Conservation (phyloP, 2,113 vertebrate genomes). For the Lutjanus erythropterus region DNA sequence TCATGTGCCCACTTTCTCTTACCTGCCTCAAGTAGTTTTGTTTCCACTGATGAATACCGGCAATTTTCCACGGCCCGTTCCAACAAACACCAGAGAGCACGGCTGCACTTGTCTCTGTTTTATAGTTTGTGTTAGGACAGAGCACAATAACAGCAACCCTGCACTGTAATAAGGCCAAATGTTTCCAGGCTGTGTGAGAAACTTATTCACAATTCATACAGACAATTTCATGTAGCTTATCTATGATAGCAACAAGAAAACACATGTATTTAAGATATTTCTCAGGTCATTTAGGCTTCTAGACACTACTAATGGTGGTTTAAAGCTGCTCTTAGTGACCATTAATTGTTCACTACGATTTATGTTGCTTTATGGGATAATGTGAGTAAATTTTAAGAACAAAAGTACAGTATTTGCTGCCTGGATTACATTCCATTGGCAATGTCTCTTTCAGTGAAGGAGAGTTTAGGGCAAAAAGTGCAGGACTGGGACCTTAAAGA, state of each 20-base stretch:
- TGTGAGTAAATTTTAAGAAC: background rate
- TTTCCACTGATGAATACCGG: conserved; percentile 51
- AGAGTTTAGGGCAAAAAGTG: background rate
- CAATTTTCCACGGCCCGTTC: conserved; percentile 51
- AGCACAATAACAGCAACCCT: conserved; percentile 39
- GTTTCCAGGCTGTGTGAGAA: conserved; percentile 30
- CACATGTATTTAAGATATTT: background rate
- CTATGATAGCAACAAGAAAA: background rate
- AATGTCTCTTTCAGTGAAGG: background rate
- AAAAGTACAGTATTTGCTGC: background rate
- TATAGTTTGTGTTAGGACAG: conserved; percentile 30
- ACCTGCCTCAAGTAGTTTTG: conserved; percentile 36
- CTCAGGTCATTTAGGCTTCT: background rate
- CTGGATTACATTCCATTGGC: background rate
- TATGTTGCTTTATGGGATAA: background rate
- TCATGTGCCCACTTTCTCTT: conserved; percentile 25
- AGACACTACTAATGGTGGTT: background rate
- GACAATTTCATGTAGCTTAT: background rate
- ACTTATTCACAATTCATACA: background rate
- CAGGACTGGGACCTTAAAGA: too few relatives aligned
- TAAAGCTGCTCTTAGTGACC: background rate
- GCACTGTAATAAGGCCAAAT: background rate
- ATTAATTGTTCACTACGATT: background rate
- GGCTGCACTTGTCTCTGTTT: conserved; percentile 40
- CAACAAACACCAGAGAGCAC: conserved; percentile 44